Percentiles rank a stretch among this genome's conserved stretches.
These are phyloP conservation scores for Formicarius rufipectus DNA, from an alignment of 2,113 vertebrate species.

Conservation along the genomic window DNA sequence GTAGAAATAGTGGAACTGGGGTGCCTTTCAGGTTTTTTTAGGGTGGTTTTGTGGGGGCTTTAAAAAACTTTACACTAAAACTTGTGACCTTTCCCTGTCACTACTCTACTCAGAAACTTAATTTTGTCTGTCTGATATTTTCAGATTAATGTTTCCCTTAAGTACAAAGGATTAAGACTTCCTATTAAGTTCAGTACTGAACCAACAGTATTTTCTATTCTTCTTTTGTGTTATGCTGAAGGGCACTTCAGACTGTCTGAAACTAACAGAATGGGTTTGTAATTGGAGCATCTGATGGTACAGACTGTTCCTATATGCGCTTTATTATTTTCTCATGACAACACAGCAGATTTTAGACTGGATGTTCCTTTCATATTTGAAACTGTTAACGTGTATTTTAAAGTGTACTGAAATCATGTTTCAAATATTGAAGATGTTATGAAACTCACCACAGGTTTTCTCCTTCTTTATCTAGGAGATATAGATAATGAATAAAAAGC, in stretches of 20 bases:
- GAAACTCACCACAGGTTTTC: not conserved
- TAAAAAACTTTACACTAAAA: not conserved
- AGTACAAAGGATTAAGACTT: not conserved
- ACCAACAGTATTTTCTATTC: not conserved
- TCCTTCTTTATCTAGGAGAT: not conserved
- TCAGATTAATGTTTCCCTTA: not conserved
- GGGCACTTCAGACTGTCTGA: not conserved
- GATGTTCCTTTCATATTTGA: slow-evolving; percentile 3
- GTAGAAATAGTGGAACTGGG: not conserved
- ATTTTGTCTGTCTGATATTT: not conserved
- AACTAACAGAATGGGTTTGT: not conserved
- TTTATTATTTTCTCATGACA: slow-evolving; percentile 3
- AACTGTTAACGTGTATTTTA: not conserved
- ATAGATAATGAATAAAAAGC: not conserved
- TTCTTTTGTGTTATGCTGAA: not conserved
- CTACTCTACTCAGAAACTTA: not conserved
- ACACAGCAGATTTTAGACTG: not conserved
- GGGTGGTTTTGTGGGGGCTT: accelerated
- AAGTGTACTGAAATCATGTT: not conserved
- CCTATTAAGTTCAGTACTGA: not conserved
- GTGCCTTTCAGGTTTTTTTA: not conserved
- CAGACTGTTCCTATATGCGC: not conserved
- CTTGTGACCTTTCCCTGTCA: not conserved
- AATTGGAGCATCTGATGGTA: not conserved
- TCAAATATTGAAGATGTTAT: not conserved